Evolutionary conservation across 2,797 vertebrate species (phyloP).

Genomic region (Micropoecilia bifurca): DNA sequence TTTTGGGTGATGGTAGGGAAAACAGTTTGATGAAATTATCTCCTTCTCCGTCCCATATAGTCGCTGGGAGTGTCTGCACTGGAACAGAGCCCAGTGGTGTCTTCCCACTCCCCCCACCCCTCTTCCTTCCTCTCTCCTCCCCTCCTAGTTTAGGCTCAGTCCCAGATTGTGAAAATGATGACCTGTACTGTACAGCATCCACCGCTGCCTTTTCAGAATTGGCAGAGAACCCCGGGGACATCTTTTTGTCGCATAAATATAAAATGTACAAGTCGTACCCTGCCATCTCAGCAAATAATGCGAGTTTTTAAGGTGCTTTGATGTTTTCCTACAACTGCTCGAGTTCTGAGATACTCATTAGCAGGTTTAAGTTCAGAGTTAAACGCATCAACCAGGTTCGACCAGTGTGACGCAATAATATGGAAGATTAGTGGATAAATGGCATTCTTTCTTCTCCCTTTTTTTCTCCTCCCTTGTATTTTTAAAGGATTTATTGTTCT

Average conservation of each 20-base stretch:
- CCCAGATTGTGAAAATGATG: constrained; percentile 40
- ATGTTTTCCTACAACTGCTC: constrained; percentile 10
- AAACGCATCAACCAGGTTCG: constrained; percentile 10
- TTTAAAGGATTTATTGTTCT: constrained; percentile 79
- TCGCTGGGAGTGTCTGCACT: constrained; percentile 62
- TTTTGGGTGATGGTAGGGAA: constrained; percentile 11
- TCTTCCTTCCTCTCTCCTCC: constrained; percentile 48
- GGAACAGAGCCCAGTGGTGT: constrained; percentile 62
- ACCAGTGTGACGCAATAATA: constrained; percentile 9
- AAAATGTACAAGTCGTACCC: constrained; percentile 30
- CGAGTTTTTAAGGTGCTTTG: constrained; percentile 30
- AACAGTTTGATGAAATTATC: constrained; percentile 63
- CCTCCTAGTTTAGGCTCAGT: constrained; percentile 33
- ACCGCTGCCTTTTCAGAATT: constrained; percentile 51
- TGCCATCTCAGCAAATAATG: constrained; percentile 14
- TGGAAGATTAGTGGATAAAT: constrained; percentile 31
- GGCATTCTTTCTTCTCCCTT: neutral
- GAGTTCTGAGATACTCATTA: constrained; percentile 24
- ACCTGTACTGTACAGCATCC: constrained; percentile 41
- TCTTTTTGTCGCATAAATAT: constrained; percentile 24
- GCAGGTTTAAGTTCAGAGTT: constrained; percentile 28
- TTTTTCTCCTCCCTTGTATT: constrained; percentile 38
- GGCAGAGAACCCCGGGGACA: constrained; percentile 12
- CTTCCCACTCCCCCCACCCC: constrained; percentile 40
- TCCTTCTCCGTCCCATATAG: constrained; percentile 54